Evolutionary conservation across 1,140 invertebrate genomes (phyloP).

Genomic region (Nymphalis io): DNA sequence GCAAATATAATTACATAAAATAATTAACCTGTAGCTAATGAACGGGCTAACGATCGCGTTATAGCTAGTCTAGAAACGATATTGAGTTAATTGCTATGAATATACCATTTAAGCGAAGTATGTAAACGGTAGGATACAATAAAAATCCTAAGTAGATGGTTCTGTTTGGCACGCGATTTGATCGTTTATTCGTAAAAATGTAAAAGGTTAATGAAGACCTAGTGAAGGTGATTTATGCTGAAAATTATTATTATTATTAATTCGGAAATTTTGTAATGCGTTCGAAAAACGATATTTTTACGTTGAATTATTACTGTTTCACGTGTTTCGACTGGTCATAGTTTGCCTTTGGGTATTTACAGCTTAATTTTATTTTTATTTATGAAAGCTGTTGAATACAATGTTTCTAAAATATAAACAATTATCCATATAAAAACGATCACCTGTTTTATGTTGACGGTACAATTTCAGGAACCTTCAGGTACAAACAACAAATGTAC

Average conservation of each 20-base stretch:
- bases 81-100: neutral
- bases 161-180: constrained; percentile 12
- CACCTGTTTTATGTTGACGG: too few species aligned
- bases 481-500: too few species aligned
- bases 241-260: constrained; percentile 1
- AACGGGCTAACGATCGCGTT: neutral
- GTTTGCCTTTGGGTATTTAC: too few species aligned
- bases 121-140: neutral
- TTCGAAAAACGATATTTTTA: neutral
- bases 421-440: too few species aligned
- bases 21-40: neutral
- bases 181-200: constrained; percentile 15
- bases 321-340: neutral
- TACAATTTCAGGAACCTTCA: too few species aligned
- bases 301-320: neutral
- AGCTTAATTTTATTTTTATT: too few species aligned
- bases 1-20: neutral
- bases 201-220: constrained; percentile 3
- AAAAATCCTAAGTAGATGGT: neutral
- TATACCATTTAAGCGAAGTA: constrained; percentile 1
- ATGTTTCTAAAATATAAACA: too few species aligned
- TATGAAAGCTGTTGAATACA: too few species aligned
- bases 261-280: neutral
- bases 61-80: neutral
- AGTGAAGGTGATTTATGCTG: constrained; percentile 3